Evolutionary conservation across 1,140 invertebrate genomes (phyloP), one percentile per base, ranked within the genome.

Genomic region (Lethrus apterus): DNA sequence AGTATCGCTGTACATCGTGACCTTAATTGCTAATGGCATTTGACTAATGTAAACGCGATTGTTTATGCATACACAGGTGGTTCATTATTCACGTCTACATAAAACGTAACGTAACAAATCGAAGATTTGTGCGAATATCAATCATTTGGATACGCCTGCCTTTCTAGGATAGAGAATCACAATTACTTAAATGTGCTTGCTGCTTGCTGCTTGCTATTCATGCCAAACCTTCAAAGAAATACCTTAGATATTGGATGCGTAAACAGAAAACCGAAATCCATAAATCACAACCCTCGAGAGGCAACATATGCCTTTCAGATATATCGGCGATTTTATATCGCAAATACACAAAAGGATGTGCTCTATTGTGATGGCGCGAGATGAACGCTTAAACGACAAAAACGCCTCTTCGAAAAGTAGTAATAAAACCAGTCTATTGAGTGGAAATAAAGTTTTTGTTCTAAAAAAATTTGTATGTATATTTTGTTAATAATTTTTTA

Each of bases 181-280:
- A 36, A 36, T 36, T 36, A 36, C 34, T 36, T 36, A 36, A 36
- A 36, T 36, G 34, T 20, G 34, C 34, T 36, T 20, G 11, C 34
- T 21, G n/a, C n/a, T n/a, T n/a, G n/a, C 34, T 20, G 23, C 34
- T 36, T 36, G 34, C 34, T 49, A 52, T 52, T 52, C 51, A 52
- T 45, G 47, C 43, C 51, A 46, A 46, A 46, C 44, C 47, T 49
- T 49, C 44, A 49, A 50, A 50, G 51, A 42, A 48, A 53, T 49
- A 31, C 43, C 36, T 46, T 43, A 41, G 51, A 50, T 54, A 54
- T 54, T 54, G 51, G 51, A 50, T 54, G 45, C 47, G 51, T 54
- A 54, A 54, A 54, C 51, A 54, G 51, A 54, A 54, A 54, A 47
- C 47, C 48, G 43, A 50, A 52, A 50, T 38, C 48, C 51, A 54